These are phyloP conservation scores for Trichogramma evanescens DNA, from an alignment of 2,888 invertebrate genomes.

Conservation along the genomic window DNA sequence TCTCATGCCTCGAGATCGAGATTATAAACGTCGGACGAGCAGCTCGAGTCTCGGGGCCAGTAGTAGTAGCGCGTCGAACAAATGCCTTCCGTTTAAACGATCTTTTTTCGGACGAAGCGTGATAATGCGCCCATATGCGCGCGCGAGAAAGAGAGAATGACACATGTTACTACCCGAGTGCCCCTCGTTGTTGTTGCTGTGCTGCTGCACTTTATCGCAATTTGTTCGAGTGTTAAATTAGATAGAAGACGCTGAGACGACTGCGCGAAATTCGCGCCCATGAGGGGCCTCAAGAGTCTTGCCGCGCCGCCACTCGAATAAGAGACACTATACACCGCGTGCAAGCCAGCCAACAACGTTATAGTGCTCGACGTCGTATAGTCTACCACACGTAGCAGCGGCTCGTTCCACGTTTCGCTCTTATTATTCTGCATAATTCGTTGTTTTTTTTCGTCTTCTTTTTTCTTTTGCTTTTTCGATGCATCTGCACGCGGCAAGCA, in stretches of 20 bases:
- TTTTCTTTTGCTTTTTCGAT: constrained; percentile 1
- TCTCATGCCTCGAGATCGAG: no score
- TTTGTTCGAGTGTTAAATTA: constrained; percentile 21
- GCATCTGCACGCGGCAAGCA: constrained; percentile 8
- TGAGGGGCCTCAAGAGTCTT: not conserved
- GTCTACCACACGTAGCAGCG: no score
- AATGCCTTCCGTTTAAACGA: no score
- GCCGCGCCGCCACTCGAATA: constrained; percentile 6
- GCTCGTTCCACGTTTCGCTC: no score
- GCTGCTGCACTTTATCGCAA: constrained; percentile 6
- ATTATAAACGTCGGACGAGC: no score
- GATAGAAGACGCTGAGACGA: constrained; percentile 5
- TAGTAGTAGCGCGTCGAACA: no score
- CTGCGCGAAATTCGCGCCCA: constrained; percentile 2
- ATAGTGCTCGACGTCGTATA: no score
- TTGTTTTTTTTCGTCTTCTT: not conserved
- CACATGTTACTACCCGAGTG: constrained; percentile 19
- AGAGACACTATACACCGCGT: constrained; percentile 9
- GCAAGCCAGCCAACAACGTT: not conserved
- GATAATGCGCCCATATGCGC: constrained; percentile 1
- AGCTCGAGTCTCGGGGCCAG: no score
- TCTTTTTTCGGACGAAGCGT: no score
- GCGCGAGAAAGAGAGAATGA: constrained; percentile 28
- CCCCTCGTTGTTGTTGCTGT: not conserved
- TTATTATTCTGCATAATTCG: not conserved